Evolutionary conservation across 2,113 vertebrate species (phyloP).

Genomic region (Bos taurus): DNA sequence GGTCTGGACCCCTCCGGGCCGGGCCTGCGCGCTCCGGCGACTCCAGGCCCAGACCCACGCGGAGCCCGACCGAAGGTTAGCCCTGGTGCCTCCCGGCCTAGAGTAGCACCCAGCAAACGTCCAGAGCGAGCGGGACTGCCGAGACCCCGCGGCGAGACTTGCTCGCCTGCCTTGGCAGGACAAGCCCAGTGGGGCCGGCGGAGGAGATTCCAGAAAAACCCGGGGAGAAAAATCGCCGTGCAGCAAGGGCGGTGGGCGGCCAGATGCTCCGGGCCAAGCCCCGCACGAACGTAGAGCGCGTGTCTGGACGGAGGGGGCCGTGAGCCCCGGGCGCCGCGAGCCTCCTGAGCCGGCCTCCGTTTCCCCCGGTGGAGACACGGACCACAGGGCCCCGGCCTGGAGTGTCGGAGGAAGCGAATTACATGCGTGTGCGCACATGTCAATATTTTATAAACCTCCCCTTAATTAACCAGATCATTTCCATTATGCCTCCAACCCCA

Average conservation of each 20-base stretch:
- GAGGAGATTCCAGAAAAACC: neutral
- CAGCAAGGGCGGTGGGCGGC: accelerated
- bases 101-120: too few species aligned
- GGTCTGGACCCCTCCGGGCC: too few species aligned
- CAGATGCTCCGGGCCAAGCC: neutral
- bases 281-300: accelerated
- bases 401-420: neutral
- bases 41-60: accelerated
- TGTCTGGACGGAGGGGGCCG: accelerated
- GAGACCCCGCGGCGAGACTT: neutral
- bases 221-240: accelerated
- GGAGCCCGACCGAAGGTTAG: accelerated
- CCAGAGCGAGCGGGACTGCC: accelerated
- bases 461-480: constrained; percentile 82
- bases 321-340: accelerated
- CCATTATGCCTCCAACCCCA: constrained; percentile 73
- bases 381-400: accelerated
- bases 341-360: neutral
- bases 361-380: neutral
- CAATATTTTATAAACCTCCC: constrained; percentile 76
- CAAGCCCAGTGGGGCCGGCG: accelerated
- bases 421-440: constrained; percentile 37
- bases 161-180: neutral
- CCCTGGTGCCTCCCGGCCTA: neutral
- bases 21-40: accelerated